These are phyloP conservation scores for Sturnira hondurensis DNA, from an alignment of 2,113 vertebrate species.

Conservation along the genomic window DNA sequence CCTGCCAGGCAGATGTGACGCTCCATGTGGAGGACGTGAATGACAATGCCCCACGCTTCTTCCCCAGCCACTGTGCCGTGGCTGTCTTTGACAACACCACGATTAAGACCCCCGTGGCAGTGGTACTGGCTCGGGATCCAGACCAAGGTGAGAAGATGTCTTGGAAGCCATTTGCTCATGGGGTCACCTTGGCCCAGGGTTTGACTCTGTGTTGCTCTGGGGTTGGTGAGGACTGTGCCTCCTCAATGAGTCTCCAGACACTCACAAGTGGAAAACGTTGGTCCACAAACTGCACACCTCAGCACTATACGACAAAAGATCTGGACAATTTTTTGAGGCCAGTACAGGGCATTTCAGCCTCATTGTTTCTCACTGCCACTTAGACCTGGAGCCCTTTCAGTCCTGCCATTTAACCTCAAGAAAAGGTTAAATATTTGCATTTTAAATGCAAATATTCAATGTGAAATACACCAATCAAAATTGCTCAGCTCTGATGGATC, in stretches of 20 bases:
- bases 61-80: constrained; percentile 89
- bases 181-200: background rate
- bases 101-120: constrained; percentile 89
- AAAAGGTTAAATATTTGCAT: too few species aligned
- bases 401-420: background rate
- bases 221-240: background rate
- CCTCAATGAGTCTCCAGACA: background rate
- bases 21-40: constrained; percentile 91
- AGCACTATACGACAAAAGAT: background rate
- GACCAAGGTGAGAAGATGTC: constrained; percentile 87
- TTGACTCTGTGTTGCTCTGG: background rate
- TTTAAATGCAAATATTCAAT: background rate
- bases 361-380: background rate
- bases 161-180: background rate
- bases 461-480: background rate
- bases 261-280: background rate
- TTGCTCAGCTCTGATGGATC: background rate
- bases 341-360: background rate
- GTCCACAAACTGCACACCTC: background rate
- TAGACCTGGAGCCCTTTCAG: background rate
- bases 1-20: constrained; percentile 90
- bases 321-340: background rate
- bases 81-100: constrained; percentile 97
- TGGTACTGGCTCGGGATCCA: constrained; percentile 92
- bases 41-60: constrained; percentile 92